Conservation (phyloP, 2,113 vertebrate genomes). For the Ginglymostoma cirratum region DNA sequence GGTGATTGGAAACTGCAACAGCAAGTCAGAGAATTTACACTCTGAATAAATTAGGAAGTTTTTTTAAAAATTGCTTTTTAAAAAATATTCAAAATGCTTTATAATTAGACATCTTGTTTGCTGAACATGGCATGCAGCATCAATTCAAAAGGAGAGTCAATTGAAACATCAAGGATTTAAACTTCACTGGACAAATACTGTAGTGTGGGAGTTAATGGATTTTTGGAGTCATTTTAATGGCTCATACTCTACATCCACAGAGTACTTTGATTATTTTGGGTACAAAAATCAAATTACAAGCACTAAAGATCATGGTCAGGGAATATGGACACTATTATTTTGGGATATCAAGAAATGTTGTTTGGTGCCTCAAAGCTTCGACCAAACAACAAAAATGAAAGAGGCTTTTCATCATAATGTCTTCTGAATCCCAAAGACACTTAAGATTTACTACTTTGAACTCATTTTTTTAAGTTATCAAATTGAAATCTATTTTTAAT, state of each 20-base stretch:
- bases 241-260: neutral
- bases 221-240: neutral
- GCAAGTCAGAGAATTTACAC: neutral
- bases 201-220: neutral
- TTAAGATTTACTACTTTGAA: conserved; percentile 31
- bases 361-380: neutral
- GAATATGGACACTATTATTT: neutral
- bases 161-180: neutral
- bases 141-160: neutral
- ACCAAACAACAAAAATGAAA: neutral
- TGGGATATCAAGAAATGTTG: neutral
- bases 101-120: neutral
- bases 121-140: neutral
- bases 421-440: conserved; percentile 24
- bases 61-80: neutral
- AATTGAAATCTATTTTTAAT: conserved; percentile 30
- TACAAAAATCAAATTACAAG: neutral
- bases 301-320: neutral
- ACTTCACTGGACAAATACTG: neutral
- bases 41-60: conserved; percentile 2
- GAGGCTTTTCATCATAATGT: conserved; percentile 31
- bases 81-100: neutral
- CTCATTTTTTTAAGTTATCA: conserved; percentile 18
- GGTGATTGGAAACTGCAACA: neutral
- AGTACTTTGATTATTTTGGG: neutral